A percentile compares a stretch with the other conserved stretches of the same genome.
These are phyloP conservation scores for Iphiclides podalirius DNA, from an alignment of 2,888 invertebrate species.

Conservation along the genomic window DNA sequence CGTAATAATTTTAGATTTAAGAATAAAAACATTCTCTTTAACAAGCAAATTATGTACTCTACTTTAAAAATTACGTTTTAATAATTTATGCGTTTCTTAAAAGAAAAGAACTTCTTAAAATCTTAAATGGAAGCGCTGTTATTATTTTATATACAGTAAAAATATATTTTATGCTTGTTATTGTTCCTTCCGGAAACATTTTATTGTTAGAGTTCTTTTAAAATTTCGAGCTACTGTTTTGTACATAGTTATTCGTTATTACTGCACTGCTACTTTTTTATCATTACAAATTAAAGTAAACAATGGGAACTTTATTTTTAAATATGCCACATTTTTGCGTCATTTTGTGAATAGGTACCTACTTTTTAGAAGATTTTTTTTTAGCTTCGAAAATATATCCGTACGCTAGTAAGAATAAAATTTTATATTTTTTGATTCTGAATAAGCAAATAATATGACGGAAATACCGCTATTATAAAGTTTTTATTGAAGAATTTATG, in stretches of 20 bases:
- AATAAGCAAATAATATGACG: too few relatives aligned
- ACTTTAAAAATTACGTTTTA: too few relatives aligned
- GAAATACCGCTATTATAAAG: too few relatives aligned
- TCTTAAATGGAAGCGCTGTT: neutral
- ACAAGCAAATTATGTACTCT: too few relatives aligned
- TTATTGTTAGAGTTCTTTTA: conserved; percentile 7
- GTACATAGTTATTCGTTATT: neutral
- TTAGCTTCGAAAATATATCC: conserved; percentile 11
- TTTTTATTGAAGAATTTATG: too few relatives aligned
- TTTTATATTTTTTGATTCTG: too few relatives aligned
- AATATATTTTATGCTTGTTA: neutral
- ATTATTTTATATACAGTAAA: neutral
- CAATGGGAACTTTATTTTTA: conserved; percentile 16
- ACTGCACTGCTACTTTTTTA: conserved; percentile 12
- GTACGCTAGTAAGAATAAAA: conserved; percentile 8
- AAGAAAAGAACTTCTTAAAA: neutral
- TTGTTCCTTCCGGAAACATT: conserved; percentile 6
- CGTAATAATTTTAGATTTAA: too few relatives aligned
- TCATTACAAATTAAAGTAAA: conserved; percentile 19
- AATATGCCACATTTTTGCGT: conserved; percentile 14
- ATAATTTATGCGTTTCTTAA: too few relatives aligned
- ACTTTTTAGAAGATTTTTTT: conserved; percentile 16
- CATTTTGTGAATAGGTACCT: conserved; percentile 17
- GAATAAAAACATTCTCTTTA: too few relatives aligned
- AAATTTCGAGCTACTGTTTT: conserved; percentile 3